A percentile compares a stretch with the other conserved stretches of the same genome.
phyloP scores from a whole-genome alignment of 2,797 vertebrate genomes.

The Chiloscyllium punctatum region DNA sequence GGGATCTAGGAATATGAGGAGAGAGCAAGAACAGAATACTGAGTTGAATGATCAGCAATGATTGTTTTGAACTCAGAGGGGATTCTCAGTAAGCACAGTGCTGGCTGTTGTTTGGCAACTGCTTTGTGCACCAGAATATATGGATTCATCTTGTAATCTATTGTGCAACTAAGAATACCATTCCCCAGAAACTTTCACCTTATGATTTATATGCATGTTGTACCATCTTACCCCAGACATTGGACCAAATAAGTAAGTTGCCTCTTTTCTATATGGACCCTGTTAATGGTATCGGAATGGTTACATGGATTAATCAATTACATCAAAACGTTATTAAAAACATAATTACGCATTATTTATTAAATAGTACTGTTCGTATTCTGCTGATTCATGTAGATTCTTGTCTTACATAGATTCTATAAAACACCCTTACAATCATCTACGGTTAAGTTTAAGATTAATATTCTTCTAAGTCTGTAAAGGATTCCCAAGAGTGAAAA shows the following conservation, averaged over 20 bases:
- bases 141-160: background rate
- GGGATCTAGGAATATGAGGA: no score
- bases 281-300: constrained; percentile 18
- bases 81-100: background rate
- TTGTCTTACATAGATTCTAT: background rate
- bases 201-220: background rate
- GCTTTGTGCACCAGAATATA: background rate
- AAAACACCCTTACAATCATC: background rate
- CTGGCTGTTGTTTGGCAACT: constrained; percentile 21
- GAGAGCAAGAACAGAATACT: no score
- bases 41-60: no score
- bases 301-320: constrained; percentile 22
- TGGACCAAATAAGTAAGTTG: constrained; percentile 21
- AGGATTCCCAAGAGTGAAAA: background rate
- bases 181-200: background rate
- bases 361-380: background rate
- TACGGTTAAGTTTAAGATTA: background rate
- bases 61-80: no score
- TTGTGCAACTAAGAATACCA: background rate
- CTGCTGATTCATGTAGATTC: background rate
- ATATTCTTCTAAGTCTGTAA: background rate
- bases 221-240: constrained; percentile 17
- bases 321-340: background rate
- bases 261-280: constrained; percentile 13
- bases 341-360: background rate